Percentiles rank a stretch among this genome's conserved stretches.
phyloP scores from a whole-genome alignment of 2,888 invertebrate species.

The Tetragonisca angustula region DNA sequence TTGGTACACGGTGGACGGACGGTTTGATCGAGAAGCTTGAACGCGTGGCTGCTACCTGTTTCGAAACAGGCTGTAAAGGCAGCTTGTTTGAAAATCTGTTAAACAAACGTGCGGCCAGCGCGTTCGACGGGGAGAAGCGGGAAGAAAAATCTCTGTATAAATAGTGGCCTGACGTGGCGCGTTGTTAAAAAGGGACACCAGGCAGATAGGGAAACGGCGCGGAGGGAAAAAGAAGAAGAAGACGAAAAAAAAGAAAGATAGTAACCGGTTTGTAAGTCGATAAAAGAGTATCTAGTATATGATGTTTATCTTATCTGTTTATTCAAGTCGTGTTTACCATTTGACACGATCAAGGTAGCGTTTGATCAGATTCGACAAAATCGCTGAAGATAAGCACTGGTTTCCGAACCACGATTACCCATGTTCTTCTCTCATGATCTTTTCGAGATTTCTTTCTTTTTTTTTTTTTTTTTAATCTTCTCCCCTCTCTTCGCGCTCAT shows the following conservation, averaged over 20 bases:
- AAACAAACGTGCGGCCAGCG: slow-evolving; percentile 33
- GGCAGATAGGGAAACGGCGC: slow-evolving; percentile 31
- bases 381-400: slow-evolving; percentile 13
- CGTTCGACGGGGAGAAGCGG: slow-evolving; percentile 34
- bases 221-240: not conserved
- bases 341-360: slow-evolving; percentile 54
- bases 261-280: slow-evolving; percentile 58
- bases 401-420: slow-evolving; percentile 14
- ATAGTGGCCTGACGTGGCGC: slow-evolving; percentile 43
- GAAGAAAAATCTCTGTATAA: slow-evolving; percentile 47
- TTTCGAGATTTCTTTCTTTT: not conserved
- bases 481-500: not conserved
- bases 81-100: slow-evolving; percentile 37
- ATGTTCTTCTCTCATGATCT: slow-evolving; percentile 5
- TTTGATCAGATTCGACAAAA: slow-evolving; percentile 54
- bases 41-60: slow-evolving; percentile 31
- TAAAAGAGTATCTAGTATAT: slow-evolving; percentile 35
- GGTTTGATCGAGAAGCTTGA: not conserved
- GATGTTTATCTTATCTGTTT: slow-evolving; percentile 62
- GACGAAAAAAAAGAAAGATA: slow-evolving; percentile 31
- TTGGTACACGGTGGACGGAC: not conserved
- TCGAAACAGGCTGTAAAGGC: not conserved
- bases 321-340: slow-evolving; percentile 52
- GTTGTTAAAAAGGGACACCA: slow-evolving; percentile 51
- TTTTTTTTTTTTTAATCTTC: not conserved